phyloP scores from a whole-genome alignment of 2,888 invertebrate species.

The Beris morrisii region DNA sequence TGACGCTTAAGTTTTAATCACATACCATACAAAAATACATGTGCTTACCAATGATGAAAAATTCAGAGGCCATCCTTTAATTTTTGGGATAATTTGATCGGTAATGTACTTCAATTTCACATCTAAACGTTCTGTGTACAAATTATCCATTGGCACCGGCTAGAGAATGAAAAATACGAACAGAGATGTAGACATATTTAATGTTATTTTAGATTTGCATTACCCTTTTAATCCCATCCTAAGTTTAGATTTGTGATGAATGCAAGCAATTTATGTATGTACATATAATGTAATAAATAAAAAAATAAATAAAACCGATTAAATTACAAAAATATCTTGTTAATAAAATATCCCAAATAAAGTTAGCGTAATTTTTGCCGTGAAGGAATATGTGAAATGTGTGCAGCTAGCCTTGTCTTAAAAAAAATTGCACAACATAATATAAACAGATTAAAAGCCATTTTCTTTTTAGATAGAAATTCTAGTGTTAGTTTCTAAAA shows the following conservation, averaged over 20 bases:
- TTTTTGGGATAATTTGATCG: slow-evolving; percentile 64
- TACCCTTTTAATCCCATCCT: slow-evolving; percentile 30
- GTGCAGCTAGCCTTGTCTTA: no score
- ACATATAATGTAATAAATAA: slow-evolving; percentile 11
- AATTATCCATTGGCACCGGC: slow-evolving; percentile 38
- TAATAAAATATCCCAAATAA: background rate
- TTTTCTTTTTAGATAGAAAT: no score
- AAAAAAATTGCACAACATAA: background rate
- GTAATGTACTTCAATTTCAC: slow-evolving; percentile 76
- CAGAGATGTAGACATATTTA: background rate
- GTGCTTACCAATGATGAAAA: slow-evolving; percentile 52
- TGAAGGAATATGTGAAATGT: background rate
- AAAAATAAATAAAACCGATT: slow-evolving; percentile 27
- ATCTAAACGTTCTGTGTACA: slow-evolving; percentile 57
- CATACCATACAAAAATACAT: no score
- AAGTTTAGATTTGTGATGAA: slow-evolving; percentile 15
- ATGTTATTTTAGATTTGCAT: slow-evolving; percentile 1
- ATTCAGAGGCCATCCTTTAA: slow-evolving; percentile 55
- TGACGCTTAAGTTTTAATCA: no score
- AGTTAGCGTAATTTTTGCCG: background rate
- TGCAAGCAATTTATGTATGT: slow-evolving; percentile 9
- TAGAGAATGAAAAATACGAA: slow-evolving; percentile 10
- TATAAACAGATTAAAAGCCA: background rate
- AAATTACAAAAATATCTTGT: background rate
- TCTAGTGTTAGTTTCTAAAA: no score